Evolutionary conservation across 1,140 invertebrate genomes (phyloP).

Genomic region (Gryon sp.): DNA sequence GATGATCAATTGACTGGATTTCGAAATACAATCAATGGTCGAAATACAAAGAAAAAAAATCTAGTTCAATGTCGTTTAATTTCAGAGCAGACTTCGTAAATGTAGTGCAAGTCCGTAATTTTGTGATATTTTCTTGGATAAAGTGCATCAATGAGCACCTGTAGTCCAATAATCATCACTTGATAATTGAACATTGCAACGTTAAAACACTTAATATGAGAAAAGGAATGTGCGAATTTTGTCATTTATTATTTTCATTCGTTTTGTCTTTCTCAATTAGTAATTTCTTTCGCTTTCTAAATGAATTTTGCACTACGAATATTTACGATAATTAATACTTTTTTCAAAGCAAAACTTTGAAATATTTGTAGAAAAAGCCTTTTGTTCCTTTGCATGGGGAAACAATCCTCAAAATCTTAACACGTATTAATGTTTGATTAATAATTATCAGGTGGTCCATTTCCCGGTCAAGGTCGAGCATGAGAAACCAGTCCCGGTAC

Average conservation of each 20-base stretch:
- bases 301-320: too few relatives aligned
- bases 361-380: too few relatives aligned
- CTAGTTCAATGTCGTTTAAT: constrained; percentile 1
- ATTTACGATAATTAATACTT: too few relatives aligned
- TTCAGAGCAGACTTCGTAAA: not conserved
- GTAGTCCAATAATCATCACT: constrained; percentile 16
- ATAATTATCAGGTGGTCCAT: constrained; percentile 60
- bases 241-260: too few relatives aligned
- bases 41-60: constrained; percentile 22
- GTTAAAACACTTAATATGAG: constrained; percentile 9
- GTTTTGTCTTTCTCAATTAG: too few relatives aligned
- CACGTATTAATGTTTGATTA: constrained; percentile 3
- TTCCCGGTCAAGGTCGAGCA: constrained; percentile 80
- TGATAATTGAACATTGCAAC: constrained; percentile 3
- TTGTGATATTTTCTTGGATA: constrained; percentile 24
- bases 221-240: too few relatives aligned
- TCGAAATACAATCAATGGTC: constrained; percentile 21
- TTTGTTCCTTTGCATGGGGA: too few relatives aligned
- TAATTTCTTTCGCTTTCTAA: too few relatives aligned
- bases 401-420: not conserved
- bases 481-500: constrained; percentile 81
- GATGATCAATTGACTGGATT: constrained; percentile 22
- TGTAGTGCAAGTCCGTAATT: not conserved
- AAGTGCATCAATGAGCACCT: constrained; percentile 21
- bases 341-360: too few relatives aligned